Percentiles rank a stretch among this genome's conserved stretches.
Conservation (phyloP, 2,888 invertebrate species). For the Cephonodes hylas region DNA sequence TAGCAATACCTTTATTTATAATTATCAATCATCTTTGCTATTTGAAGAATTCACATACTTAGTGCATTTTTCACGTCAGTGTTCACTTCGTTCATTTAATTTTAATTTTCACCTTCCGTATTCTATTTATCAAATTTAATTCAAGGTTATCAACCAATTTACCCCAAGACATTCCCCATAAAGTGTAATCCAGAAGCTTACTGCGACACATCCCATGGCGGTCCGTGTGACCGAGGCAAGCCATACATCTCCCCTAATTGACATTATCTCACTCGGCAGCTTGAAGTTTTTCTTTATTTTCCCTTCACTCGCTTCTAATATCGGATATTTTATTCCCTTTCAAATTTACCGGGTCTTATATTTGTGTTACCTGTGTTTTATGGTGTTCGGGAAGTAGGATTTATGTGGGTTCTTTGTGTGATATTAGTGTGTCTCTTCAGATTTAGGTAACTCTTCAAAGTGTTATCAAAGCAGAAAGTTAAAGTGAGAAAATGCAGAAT, state of each 20-base stretch:
- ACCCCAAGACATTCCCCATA: background rate
- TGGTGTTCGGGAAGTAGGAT: background rate
- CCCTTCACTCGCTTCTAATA: conserved; percentile 16
- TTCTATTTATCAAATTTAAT: too few species aligned
- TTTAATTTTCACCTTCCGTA: too few species aligned
- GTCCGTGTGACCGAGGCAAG: conserved; percentile 11
- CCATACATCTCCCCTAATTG: conserved; percentile 43
- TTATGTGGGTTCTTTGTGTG: background rate
- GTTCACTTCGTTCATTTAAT: background rate
- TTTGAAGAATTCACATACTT: too few species aligned
- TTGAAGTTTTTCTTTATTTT: conserved; percentile 26
- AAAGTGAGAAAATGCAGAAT: too few species aligned
- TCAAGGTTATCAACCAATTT: too few species aligned
- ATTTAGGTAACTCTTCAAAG: too few species aligned
- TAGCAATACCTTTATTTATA: too few species aligned
- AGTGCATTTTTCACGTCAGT: too few species aligned
- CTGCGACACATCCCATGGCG: background rate
- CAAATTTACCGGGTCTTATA: background rate
- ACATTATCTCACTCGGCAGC: conserved; percentile 35
- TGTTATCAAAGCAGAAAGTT: too few species aligned
- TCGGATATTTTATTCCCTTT: conserved; percentile 3
- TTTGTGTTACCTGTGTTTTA: background rate
- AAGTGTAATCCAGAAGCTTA: background rate
- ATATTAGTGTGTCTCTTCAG: background rate
- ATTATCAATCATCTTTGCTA: too few species aligned